These are phyloP conservation scores for Orthonychiurus folsomi DNA, from an alignment of 2,888 invertebrate genomes.

Conservation along the genomic window DNA sequence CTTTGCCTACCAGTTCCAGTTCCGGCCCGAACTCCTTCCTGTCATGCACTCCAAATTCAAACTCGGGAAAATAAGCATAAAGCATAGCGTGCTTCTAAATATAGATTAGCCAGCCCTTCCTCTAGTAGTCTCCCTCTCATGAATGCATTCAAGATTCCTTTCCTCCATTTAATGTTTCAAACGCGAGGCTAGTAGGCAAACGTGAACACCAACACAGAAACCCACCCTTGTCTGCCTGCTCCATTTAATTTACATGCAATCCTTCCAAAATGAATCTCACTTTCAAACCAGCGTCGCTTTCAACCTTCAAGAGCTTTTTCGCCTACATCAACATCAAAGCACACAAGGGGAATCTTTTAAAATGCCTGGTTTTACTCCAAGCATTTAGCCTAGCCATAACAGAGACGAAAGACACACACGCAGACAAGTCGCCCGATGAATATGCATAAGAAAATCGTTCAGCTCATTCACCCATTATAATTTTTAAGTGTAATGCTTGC, in stretches of 20 bases:
- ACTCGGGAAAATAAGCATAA: background rate
- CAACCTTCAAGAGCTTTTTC: background rate
- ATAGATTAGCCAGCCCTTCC: background rate
- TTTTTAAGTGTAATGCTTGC: too few relatives aligned
- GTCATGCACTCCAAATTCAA: background rate
- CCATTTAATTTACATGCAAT: constrained; percentile 1
- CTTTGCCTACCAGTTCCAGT: background rate
- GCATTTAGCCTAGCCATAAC: too few relatives aligned
- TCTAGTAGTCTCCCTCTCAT: background rate
- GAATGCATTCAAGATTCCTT: background rate
- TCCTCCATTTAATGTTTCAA: too few relatives aligned
- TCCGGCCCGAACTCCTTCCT: background rate
- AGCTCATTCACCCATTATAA: too few relatives aligned
- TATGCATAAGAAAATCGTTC: too few relatives aligned
- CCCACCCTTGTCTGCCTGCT: background rate
- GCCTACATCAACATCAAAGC: background rate
- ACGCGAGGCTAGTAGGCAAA: too few relatives aligned
- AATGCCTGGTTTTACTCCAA: too few relatives aligned
- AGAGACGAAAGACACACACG: too few relatives aligned
- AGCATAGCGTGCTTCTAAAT: background rate
- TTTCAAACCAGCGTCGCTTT: background rate
- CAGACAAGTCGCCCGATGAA: too few relatives aligned
- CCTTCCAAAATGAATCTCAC: background rate
- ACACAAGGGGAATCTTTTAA: too few relatives aligned
- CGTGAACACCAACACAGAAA: background rate